Evolutionary conservation across 2,888 invertebrate genomes (phyloP).

Genomic region (Acleris holmiana): DNA sequence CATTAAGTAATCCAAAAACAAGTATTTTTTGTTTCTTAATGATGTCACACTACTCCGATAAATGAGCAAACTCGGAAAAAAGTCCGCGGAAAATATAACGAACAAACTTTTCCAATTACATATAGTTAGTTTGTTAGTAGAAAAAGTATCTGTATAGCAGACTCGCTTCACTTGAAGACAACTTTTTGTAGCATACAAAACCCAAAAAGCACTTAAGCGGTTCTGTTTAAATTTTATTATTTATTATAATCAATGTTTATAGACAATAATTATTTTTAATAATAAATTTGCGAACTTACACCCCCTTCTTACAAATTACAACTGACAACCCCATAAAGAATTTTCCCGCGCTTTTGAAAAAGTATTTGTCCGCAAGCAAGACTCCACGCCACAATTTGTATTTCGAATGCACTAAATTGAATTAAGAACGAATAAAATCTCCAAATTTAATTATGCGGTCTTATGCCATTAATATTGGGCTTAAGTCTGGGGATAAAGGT

Average conservation of each 20-base stretch:
- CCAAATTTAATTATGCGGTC: conserved; percentile 20
- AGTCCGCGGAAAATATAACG: conserved; percentile 75
- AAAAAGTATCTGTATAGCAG: conserved; percentile 54
- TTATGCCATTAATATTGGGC: conserved; percentile 11
- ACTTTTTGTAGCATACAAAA: background rate
- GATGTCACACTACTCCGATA: conserved; percentile 29
- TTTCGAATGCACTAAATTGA: conserved; percentile 70
- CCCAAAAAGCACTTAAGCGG: background rate
- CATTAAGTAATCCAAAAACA: background rate
- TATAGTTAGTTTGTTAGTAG: conserved; percentile 65
- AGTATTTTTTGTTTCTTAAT: conserved; percentile 13
- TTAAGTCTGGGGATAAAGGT: conserved; percentile 42
- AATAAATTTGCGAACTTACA: conserved; percentile 16
- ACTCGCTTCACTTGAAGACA: conserved; percentile 42
- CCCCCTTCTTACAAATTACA: conserved; percentile 21
- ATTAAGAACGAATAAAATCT: conserved; percentile 62
- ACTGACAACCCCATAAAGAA: conserved; percentile 50
- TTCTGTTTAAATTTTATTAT: background rate
- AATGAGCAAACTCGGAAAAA: conserved; percentile 46
- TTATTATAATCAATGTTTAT: too few species aligned
- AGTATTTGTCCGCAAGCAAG: conserved; percentile 67
- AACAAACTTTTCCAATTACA: conserved; percentile 80
- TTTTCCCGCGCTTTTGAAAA: conserved; percentile 68
- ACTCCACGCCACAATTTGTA: conserved; percentile 71
- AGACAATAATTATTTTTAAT: conserved; percentile 1